Percentiles rank a stretch among this genome's conserved stretches.
These are phyloP conservation scores for Caenorhabditis inopinata DNA, from an alignment of 1,140 invertebrate genomes.

Conservation along the genomic window DNA sequence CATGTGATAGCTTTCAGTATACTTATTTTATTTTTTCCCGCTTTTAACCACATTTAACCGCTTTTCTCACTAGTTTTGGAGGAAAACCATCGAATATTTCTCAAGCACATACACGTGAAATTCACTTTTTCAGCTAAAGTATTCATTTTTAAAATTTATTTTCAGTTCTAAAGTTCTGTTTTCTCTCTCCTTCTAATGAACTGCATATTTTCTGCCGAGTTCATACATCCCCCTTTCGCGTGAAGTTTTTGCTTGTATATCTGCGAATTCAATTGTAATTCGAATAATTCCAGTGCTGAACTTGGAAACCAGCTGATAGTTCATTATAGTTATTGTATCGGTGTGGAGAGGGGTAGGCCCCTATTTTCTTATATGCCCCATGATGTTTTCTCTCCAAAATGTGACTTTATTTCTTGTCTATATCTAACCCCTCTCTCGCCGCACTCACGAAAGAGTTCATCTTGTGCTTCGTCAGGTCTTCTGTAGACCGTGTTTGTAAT, in stretches of 20 bases:
- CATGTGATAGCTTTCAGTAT: neutral
- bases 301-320: too few relatives aligned
- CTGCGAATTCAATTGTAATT: too few relatives aligned
- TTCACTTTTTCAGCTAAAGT: neutral
- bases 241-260: too few relatives aligned
- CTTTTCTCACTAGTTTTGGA: neutral
- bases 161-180: neutral
- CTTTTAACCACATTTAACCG: neutral
- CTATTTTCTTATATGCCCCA: neutral
- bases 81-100: neutral
- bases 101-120: constrained; percentile 3
- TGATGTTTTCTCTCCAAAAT: constrained; percentile 19
- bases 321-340: too few relatives aligned
- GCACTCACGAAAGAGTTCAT: neutral
- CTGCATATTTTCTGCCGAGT: neutral
- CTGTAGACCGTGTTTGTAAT: neutral
- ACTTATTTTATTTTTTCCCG: neutral
- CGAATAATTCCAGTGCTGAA: too few relatives aligned
- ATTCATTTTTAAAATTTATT: neutral
- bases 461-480: neutral
- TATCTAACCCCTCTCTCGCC: constrained; percentile 13
- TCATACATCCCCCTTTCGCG: too few relatives aligned
- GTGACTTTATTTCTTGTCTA: neutral
- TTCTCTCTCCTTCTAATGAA: neutral
- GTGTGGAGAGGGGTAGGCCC: neutral